Percentiles rank a stretch among this genome's conserved stretches.
phyloP scores from a whole-genome alignment of 2,113 vertebrate species.

The Strigops habroptila region DNA sequence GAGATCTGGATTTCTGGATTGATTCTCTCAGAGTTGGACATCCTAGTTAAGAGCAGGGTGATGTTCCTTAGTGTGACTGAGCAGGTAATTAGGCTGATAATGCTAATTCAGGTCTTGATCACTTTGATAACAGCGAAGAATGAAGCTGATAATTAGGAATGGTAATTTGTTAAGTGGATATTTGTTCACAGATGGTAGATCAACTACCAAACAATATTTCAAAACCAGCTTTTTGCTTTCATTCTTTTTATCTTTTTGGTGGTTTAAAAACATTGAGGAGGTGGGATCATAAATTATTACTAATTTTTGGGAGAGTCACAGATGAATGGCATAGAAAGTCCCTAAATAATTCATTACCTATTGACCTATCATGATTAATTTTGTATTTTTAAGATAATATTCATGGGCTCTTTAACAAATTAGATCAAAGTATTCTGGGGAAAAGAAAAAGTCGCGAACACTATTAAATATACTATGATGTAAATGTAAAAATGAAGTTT shows the following conservation, averaged over 20 bases:
- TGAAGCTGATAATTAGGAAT: neutral
- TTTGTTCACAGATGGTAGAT: neutral
- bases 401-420: neutral
- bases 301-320: neutral
- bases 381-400: neutral
- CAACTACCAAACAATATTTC: neutral
- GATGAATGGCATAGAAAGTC: accelerated
- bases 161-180: neutral
- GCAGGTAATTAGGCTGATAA: neutral
- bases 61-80: neutral
- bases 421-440: neutral
- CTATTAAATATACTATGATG: neutral
- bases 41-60: neutral
- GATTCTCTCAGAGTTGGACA: neutral
- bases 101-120: slow-evolving; percentile 3
- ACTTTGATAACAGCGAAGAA: neutral
- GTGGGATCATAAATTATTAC: neutral
- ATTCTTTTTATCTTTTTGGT: neutral
- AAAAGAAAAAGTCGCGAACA: accelerated
- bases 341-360: neutral
- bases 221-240: neutral
- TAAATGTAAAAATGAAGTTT: neutral
- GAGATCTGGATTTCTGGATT: neutral
- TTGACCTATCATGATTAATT: neutral
- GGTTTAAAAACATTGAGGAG: neutral